Evolutionary conservation across 2,888 invertebrate species (phyloP).

Genomic region (Pseudeuparius sepicola): DNA sequence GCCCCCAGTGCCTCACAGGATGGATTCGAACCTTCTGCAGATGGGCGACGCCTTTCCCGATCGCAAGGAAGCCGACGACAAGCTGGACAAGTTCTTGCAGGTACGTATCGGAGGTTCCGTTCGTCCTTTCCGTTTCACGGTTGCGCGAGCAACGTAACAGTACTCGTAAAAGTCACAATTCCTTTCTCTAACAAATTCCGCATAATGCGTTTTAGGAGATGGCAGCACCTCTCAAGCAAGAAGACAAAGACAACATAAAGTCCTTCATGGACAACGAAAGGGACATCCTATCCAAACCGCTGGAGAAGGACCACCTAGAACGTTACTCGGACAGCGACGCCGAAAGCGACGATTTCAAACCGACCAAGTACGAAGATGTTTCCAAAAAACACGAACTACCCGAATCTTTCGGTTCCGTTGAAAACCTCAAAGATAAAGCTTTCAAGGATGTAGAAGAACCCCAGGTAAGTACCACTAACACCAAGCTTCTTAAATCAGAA

Average conservation of each 20-base stretch:
- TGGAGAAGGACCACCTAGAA: conserved; percentile 39
- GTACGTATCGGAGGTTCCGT: conserved; percentile 23
- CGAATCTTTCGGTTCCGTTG: conserved; percentile 19
- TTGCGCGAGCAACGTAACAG: no score
- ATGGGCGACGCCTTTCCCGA: conserved; percentile 36
- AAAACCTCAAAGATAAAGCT: conserved; percentile 24
- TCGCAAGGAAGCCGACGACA: conserved; percentile 31
- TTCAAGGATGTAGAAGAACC: conserved; percentile 30
- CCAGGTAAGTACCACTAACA: conserved; percentile 16
- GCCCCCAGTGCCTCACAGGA: conserved; percentile 24
- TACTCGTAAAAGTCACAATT: no score
- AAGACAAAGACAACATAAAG: conserved; percentile 27
- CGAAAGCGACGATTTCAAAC: conserved; percentile 38
- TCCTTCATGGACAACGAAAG: conserved; percentile 35
- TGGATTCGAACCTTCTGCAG: conserved; percentile 34
- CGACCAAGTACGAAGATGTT: conserved; percentile 27
- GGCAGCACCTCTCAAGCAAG: conserved; percentile 21
- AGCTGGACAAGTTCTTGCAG: conserved; percentile 33
- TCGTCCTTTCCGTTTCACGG: conserved; percentile 16
- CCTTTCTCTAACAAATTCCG: no score
- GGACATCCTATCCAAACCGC: conserved; percentile 19
- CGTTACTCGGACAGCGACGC: conserved; percentile 45
- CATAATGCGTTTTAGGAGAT: no score
- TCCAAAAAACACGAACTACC: conserved; percentile 23
- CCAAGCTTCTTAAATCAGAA: conserved; percentile 5